A percentile compares a stretch with the other conserved stretches of the same genome.
phyloP scores from a whole-genome alignment of 2,113 vertebrate genomes.

The Stictonetta naevosa region DNA sequence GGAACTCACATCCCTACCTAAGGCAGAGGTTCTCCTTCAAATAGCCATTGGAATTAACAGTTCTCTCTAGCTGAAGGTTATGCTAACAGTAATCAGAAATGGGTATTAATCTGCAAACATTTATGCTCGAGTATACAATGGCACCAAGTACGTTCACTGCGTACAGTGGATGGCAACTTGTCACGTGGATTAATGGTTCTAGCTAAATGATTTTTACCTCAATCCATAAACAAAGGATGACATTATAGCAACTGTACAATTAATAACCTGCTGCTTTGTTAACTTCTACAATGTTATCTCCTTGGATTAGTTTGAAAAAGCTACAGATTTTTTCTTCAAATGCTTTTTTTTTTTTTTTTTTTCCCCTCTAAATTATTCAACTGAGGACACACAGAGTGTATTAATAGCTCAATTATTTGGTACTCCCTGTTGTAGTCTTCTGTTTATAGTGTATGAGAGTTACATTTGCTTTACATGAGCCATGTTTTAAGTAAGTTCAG shows the following conservation, averaged over 20 bases:
- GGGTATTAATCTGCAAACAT: slow-evolving; percentile 30
- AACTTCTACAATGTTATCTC: not conserved
- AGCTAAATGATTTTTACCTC: slow-evolving; percentile 3
- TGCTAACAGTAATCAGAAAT: slow-evolving; percentile 39
- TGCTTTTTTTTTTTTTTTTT: not conserved
- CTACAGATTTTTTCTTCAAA: not conserved
- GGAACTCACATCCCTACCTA: not conserved
- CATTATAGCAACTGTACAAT: not conserved
- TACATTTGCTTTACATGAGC: not conserved
- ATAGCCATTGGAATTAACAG: not conserved
- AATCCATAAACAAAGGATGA: not conserved
- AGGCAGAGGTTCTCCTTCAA: not conserved
- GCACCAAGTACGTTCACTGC: not conserved
- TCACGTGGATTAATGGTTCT: not conserved
- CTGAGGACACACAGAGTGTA: not conserved
- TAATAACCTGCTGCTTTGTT: slow-evolving; percentile 1
- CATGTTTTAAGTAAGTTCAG: not conserved
- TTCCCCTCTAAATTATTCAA: not conserved
- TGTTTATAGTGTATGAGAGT: not conserved
- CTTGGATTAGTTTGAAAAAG: not conserved
- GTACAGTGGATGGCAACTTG: not conserved
- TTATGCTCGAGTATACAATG: not conserved
- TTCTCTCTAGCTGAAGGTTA: slow-evolving; percentile 23
- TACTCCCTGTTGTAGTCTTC: not conserved
- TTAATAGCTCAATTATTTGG: not conserved